phyloP scores from a whole-genome alignment of 2,888 invertebrate genomes.

The Poecilus cupreus region DNA sequence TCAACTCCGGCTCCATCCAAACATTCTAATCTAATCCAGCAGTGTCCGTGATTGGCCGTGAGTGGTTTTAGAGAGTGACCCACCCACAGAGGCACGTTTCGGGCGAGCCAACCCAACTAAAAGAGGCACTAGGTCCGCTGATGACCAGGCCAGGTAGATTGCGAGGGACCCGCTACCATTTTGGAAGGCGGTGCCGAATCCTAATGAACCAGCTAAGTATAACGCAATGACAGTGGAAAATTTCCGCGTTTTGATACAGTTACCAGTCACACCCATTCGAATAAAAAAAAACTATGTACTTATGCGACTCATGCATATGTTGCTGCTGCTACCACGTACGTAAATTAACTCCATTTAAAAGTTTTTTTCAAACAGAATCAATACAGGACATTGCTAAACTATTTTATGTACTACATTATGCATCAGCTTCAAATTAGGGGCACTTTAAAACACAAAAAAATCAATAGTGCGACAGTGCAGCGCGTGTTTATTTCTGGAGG shows the following conservation, averaged over 20 bases:
- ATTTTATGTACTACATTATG: constrained; percentile 58
- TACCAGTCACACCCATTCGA: neutral
- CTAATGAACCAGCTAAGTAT: neutral
- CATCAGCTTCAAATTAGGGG: constrained; percentile 55
- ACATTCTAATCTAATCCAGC: constrained; percentile 35
- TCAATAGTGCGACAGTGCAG: constrained; percentile 53
- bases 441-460: constrained; percentile 57
- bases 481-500: constrained; percentile 4
- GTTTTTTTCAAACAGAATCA: constrained; percentile 51
- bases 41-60: constrained; percentile 21
- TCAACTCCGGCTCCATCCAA: constrained; percentile 44
- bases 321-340: constrained; percentile 35
- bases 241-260: constrained; percentile 18
- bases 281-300: constrained; percentile 30
- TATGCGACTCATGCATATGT: neutral
- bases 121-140: neutral
- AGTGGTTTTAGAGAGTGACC: constrained; percentile 45
- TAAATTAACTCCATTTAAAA: constrained; percentile 58
- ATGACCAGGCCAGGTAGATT: neutral
- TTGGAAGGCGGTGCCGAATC: neutral
- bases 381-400: constrained; percentile 58
- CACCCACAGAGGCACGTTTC: constrained; percentile 43
- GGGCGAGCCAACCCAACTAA: constrained; percentile 28
- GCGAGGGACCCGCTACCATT: constrained; percentile 13
- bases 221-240: neutral